Evolutionary conservation across 2,797 vertebrate species (phyloP).

Genomic region (Lagodon rhomboides): DNA sequence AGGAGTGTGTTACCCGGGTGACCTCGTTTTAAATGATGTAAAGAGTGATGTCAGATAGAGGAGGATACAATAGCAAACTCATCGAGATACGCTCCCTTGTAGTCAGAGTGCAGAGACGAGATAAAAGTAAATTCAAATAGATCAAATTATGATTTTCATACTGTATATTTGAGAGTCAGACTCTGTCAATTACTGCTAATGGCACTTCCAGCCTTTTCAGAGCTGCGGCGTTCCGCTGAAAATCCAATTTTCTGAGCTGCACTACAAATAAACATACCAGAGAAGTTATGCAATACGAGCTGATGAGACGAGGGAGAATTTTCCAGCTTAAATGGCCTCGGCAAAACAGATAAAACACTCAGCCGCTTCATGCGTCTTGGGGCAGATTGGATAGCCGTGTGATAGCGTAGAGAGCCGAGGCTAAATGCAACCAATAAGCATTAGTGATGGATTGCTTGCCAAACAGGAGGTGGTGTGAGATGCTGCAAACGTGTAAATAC

Average conservation of each 20-base stretch:
- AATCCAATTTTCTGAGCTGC: slow-evolving; percentile 44
- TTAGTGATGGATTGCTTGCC: slow-evolving; percentile 11
- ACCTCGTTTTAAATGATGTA: neutral
- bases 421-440: slow-evolving; percentile 17
- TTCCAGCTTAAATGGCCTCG: slow-evolving; percentile 60
- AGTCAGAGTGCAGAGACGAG: neutral
- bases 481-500: slow-evolving; percentile 28
- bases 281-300: slow-evolving; percentile 28
- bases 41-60: slow-evolving; percentile 1
- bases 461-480: neutral
- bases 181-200: slow-evolving; percentile 41
- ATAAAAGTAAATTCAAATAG: slow-evolving; percentile 10
- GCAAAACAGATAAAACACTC: slow-evolving; percentile 42
- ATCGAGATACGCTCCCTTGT: neutral
- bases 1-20: neutral
- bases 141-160: neutral
- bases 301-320: slow-evolving; percentile 13
- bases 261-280: slow-evolving; percentile 48
- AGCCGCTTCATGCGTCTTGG: slow-evolving; percentile 13
- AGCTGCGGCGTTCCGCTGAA: slow-evolving; percentile 12
- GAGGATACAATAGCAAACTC: neutral
- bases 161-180: slow-evolving; percentile 17
- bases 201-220: slow-evolving; percentile 29
- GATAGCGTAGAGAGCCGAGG: slow-evolving; percentile 2
- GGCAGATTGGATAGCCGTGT: slow-evolving; percentile 1